phyloP scores from a whole-genome alignment of 2,888 invertebrate genomes.

The Leptothorax acervorum region DNA sequence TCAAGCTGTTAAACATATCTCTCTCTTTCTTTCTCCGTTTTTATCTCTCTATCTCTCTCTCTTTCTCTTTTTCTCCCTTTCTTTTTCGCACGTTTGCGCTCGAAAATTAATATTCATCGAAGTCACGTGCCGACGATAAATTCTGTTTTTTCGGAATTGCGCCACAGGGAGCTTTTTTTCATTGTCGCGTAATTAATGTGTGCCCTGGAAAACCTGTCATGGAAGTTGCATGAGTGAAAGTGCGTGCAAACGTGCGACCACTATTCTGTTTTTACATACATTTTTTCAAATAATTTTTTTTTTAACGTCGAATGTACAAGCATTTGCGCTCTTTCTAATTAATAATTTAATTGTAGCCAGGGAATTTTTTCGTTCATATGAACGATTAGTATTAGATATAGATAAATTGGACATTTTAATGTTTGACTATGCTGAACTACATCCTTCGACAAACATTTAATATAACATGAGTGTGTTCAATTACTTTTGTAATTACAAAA shows the following conservation, averaged over 20 bases:
- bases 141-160: constrained; percentile 33
- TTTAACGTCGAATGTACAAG: neutral
- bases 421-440: neutral
- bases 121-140: constrained; percentile 39
- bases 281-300: neutral
- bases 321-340: constrained; percentile 4
- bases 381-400: neutral
- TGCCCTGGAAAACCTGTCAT: constrained; percentile 31
- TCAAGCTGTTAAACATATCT: constrained; percentile 28
- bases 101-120: constrained; percentile 49
- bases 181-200: constrained; percentile 50
- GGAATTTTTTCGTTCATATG: neutral
- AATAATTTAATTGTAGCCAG: constrained; percentile 1
- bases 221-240: constrained; percentile 35
- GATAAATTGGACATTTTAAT: neutral
- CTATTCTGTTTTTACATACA: constrained; percentile 2
- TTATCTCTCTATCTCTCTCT: neutral
- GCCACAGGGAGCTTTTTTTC: constrained; percentile 49
- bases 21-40: neutral
- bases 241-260: constrained; percentile 1
- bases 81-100: neutral
- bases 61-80: neutral
- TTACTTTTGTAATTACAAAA: neutral
- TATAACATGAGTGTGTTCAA: neutral
- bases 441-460: neutral